Percentiles rank a stretch among this genome's conserved stretches.
Evolutionary conservation across 2,888 invertebrate species (phyloP).

Genomic region (Tetragonula carbonaria): DNA sequence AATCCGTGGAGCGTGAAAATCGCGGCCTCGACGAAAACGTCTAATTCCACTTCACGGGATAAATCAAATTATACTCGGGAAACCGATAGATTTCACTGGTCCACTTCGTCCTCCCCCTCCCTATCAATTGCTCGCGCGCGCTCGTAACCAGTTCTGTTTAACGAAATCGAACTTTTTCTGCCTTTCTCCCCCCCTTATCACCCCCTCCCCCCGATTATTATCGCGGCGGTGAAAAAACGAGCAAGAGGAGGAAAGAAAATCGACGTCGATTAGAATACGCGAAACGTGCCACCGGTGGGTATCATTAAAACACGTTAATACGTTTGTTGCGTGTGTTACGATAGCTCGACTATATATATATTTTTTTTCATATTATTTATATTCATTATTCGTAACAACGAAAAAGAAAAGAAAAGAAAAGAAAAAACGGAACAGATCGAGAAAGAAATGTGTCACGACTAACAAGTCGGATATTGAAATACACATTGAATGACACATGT

Average conservation of each 20-base stretch:
- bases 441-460: background rate
- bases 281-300: background rate
- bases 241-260: background rate
- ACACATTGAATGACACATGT: background rate
- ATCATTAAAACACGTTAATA: background rate
- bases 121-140: too few relatives aligned
- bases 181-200: too few relatives aligned
- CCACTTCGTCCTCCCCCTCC: conserved; percentile 4
- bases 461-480: background rate
- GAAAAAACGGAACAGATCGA: background rate
- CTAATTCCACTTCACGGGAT: conserved; percentile 37
- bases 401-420: background rate
- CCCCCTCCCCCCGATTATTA: background rate
- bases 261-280: background rate
- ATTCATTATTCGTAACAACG: background rate
- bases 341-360: background rate
- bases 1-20: conserved; percentile 49
- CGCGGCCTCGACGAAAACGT: conserved; percentile 22
- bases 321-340: background rate
- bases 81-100: conserved; percentile 12
- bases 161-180: conserved; percentile 12
- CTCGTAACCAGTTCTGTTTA: background rate
- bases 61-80: conserved; percentile 45
- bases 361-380: background rate
- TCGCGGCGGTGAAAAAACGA: too few relatives aligned